These are phyloP conservation scores for Abrostola tripartita DNA, from an alignment of 2,888 invertebrate genomes.

Conservation along the genomic window DNA sequence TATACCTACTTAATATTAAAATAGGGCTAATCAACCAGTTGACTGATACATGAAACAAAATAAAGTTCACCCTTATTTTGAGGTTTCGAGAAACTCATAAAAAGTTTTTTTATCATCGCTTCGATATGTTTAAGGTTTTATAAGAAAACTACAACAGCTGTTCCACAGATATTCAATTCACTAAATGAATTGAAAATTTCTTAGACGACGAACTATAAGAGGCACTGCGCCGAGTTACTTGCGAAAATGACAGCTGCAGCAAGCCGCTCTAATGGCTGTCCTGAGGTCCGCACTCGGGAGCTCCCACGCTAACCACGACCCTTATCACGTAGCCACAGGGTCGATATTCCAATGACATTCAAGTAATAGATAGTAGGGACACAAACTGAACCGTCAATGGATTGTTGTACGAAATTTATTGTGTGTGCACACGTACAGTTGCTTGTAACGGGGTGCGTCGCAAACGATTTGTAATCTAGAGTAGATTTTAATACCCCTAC, in stretches of 20 bases:
- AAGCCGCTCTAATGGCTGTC: constrained; percentile 69
- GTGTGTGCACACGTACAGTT: constrained; percentile 44
- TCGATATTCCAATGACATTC: constrained; percentile 28
- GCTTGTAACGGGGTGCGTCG: constrained; percentile 39
- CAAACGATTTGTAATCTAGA: constrained; percentile 40
- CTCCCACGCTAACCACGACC: constrained; percentile 32
- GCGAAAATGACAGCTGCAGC: constrained; percentile 78
- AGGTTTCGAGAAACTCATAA: no score
- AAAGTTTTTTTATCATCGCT: no score
- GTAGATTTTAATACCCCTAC: constrained; percentile 17
- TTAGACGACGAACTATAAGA: constrained; percentile 27
- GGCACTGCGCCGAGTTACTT: constrained; percentile 52
- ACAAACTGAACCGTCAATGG: constrained; percentile 54
- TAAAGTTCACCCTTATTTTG: no score
- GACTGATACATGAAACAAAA: no score
- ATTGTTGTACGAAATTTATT: constrained; percentile 56
- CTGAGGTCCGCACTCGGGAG: constrained; percentile 50
- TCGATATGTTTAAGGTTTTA: no score
- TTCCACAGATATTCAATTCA: neutral
- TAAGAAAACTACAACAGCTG: no score
- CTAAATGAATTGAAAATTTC: constrained; percentile 12
- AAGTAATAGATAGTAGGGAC: constrained; percentile 49
- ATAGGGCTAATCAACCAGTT: no score
- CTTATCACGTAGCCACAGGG: constrained; percentile 40
- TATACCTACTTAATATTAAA: no score